phyloP scores from a whole-genome alignment of 2,888 invertebrate genomes.

The Lydus trimaculatus region DNA sequence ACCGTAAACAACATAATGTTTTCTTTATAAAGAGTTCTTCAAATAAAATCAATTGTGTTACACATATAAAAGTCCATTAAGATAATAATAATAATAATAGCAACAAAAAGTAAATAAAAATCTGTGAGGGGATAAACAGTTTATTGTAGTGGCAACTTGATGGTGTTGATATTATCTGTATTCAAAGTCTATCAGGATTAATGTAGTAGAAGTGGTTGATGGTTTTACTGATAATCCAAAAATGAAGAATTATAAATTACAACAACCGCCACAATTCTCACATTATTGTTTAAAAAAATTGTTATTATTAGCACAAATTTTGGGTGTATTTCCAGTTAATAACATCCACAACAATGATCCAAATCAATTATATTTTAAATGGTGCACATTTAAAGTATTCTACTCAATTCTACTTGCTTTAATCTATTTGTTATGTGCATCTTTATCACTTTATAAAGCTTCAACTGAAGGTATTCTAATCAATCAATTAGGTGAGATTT shows the following conservation, averaged over 20 bases:
- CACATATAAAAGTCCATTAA: not conserved
- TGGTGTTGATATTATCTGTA: not conserved
- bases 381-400: slow-evolving; percentile 31
- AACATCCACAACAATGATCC: slow-evolving; percentile 22
- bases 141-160: not conserved
- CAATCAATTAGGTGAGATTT: slow-evolving; percentile 34
- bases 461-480: slow-evolving; percentile 28
- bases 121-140: not conserved
- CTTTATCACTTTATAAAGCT: slow-evolving; percentile 31
- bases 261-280: slow-evolving; percentile 9
- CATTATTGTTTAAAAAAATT: slow-evolving; percentile 30
- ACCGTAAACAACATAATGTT: not conserved
- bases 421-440: slow-evolving; percentile 24
- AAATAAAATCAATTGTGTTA: not conserved
- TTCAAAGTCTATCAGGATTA: not conserved
- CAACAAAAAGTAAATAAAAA: not conserved
- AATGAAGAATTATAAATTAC: not conserved
- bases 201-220: not conserved
- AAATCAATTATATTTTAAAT: slow-evolving; percentile 24
- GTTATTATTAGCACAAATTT: slow-evolving; percentile 29
- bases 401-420: slow-evolving; percentile 26
- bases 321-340: slow-evolving; percentile 33
- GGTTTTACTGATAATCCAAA: not conserved
- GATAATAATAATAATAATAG: not conserved
- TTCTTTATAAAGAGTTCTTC: not conserved